These are phyloP conservation scores for Eidolon helvum DNA, from an alignment of 2,113 vertebrate species.

Conservation along the genomic window DNA sequence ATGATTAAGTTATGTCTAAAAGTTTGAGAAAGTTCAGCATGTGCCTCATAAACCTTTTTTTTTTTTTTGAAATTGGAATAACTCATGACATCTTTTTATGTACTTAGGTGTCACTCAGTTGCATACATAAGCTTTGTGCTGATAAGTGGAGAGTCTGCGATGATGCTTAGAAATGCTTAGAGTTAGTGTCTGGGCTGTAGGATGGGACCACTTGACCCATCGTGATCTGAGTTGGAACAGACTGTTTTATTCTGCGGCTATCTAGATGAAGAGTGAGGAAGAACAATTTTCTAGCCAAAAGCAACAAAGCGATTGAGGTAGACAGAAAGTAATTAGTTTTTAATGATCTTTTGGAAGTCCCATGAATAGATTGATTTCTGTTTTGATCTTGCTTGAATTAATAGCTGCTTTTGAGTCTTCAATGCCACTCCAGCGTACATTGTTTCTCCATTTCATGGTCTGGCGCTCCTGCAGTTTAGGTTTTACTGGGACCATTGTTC, in stretches of 20 bases:
- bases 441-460: slow-evolving; percentile 76
- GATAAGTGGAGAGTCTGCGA: background rate
- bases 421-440: slow-evolving; percentile 35
- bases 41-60: background rate
- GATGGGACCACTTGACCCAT: background rate
- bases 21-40: slow-evolving; percentile 41
- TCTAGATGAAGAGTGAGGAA: slow-evolving; percentile 36
- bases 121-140: background rate
- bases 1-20: slow-evolving; percentile 16
- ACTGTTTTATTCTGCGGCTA: background rate
- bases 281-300: slow-evolving; percentile 55
- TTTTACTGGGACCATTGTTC: slow-evolving; percentile 68
- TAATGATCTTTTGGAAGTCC: slow-evolving; percentile 78
- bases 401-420: slow-evolving; percentile 68
- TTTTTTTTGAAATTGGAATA: slow-evolving; percentile 3
- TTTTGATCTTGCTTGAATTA: slow-evolving; percentile 79
- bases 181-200: background rate
- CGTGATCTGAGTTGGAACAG: slow-evolving; percentile 12
- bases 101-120: background rate
- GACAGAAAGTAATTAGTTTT: slow-evolving; percentile 79
- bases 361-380: slow-evolving; percentile 74
- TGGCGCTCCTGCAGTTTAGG: slow-evolving; percentile 53
- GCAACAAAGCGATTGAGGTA: slow-evolving; percentile 60
- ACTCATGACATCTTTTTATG: background rate
- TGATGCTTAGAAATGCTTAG: background rate